Evolutionary conservation across 2,888 invertebrate species (phyloP), one percentile per base, ranked within the genome.

Genomic region (Eurois occulta): DNA sequence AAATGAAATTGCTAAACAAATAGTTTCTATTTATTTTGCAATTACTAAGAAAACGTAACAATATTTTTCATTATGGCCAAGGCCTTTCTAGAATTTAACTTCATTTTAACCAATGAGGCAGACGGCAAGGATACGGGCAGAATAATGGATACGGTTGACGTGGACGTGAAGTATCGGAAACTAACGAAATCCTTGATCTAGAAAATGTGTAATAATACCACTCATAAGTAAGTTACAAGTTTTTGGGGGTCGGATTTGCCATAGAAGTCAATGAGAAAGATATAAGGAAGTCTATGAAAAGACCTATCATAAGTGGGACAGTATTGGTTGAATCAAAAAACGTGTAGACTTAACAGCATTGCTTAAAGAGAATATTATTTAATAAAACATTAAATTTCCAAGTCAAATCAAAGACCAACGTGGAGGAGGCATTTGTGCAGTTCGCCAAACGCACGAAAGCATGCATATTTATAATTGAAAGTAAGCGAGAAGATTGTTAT

Each of bases 61-160:
- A 52, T 81, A 64, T 81, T 69, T 81, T 74, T 74, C 41, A 62
- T 48, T 35, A 52, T 64, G 41, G 24, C 60, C 66, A 80, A 75
- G 69, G 85, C 70, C n/a, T 48, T 82, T 52, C 60, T 82, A 74
- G 69, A 77, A 72, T 60, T 66, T 72, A n/a, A n/a, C 41, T 72
- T n/a, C 13, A 72, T 69, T n/a, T n/a, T 43, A 65, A 62, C 68
- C 35, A 5, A 70, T 58, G 38, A 64, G 60, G 58, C 58, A 77
- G 41, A 24, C 58, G 38, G 52, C 24, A 73, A 41, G 28, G 58
- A 38, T 28, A 67, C 35, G 64, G 67, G 55, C 70, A 58, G 68
- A 71, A 84, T 75, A 85, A 78, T 85, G 52, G 82, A 32, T 48
- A 38, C 32, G 38, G 38, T 62, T 73, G 73, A 60, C 64, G 58